Base-by-base conservation (phyloP, 1,140 invertebrate species). In the Bombyx mandarina region DNA sequence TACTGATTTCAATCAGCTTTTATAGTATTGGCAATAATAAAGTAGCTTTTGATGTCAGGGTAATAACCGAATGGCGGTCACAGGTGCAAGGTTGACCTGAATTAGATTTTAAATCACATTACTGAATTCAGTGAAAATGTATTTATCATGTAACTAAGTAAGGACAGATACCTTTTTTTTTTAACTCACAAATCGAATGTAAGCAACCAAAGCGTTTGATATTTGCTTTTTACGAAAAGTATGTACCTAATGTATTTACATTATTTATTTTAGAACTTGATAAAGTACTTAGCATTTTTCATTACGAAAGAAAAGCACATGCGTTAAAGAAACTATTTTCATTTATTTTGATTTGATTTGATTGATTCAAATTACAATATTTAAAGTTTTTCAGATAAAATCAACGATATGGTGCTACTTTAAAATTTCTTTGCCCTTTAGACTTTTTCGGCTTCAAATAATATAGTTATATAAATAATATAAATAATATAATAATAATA, bases 21-120 rank as follows among this genome's bases (percentile, higher is more conserved):
- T 86, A 86, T 86, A 86, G 75, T 86, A 81, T 84, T 83, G 76
- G 69, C 73, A 83, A 86, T 80, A 82, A 73, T 70, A 66, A 61
- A 72, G 64, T 76, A 66, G 57, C 57, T 65, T 79, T 82, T 82
- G 71, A 82, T 84, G 83, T 86, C 83, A 86, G 79, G 83, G 83
- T 77, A 48, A 67, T 71, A 60, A 35, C 26, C 26, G 26, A 70
- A 67, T 78, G 70, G 61, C 73, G 70, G 73, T 72, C 79, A 74
- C 61, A 69, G 61, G 59, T 64, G 65, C 56, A 57, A 57, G 51
- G 59, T 61, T 84, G 81, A 79, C 79, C 79, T 77, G 75, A 70
- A 79, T 79, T 70, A 61, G 52, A 70, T 79, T 56, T 60, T 63
- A 46, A 55, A 57, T 8, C 51, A 35, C 26, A 46, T 46, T 8